Evolutionary conservation across 2,888 invertebrate species (phyloP), one percentile per base, ranked within the genome.

Genomic region (Physocephala rufipes): DNA sequence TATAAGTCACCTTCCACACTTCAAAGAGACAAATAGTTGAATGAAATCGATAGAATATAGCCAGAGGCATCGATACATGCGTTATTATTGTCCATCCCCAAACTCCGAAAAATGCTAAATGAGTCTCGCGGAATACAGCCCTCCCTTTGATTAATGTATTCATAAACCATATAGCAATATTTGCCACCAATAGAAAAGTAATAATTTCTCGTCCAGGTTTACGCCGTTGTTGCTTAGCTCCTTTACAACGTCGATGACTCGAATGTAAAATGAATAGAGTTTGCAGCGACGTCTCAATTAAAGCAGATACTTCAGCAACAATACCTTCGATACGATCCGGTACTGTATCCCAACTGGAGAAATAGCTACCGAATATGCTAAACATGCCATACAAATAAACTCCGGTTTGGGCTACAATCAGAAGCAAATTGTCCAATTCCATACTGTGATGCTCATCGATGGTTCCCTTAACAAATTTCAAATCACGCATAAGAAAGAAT

Each of bases 81-180:
- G 94, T 94, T 78, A 96, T 95, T 77, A 95, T 93, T 0, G 95
- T 94, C 95, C 95, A 96, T 2, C 93, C 93, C 94, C 95, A 95
- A 1, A 92, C 89, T 0, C 95, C 95, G 82, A 93, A 95, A 86
- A 95, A 95, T 66, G 91, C 86, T 70, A 94, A 87, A 81, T 95
- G 95, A 16, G 93, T 91, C 12, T 94, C 93, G 65, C 95, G 89
- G 75, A 94, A 94, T 74, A 93, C 92, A 0, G 95, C 93, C 2
- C 94, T 89, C 76, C 93, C 93, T 85, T 95, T 92, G 81, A 95
- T 94, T 67, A 95, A 87, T 0, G 94, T 93, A 82, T 95, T 95
- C 62, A 96, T 92, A 43, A 93, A 91, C 94, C 94, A 94, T 88
- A 95, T 91, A 21, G 95, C 94, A 86, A 95, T 91, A 81, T 94